Base-by-base conservation (phyloP, 2,888 invertebrate species). In the Andrena flavipes region DNA sequence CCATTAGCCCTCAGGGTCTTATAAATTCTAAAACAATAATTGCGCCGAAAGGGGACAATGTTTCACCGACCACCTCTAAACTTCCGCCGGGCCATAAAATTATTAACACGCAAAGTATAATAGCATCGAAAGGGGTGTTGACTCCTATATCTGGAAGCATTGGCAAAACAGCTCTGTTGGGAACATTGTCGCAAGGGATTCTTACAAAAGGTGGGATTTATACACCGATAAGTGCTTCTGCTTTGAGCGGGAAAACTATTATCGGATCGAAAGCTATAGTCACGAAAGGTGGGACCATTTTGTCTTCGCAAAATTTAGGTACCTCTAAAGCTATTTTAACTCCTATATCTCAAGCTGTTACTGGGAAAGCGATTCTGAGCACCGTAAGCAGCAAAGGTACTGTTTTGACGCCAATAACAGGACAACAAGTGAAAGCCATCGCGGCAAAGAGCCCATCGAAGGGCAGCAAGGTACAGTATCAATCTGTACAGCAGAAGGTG, bases 81-180 rank as follows among this genome's bases (percentile, higher is more conserved):
- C 93, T 95, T 6, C 88, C 94, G 62, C 94, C 94, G 78, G 89
- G 89, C 69, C 93, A 93, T 77, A 93, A 93, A 63, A 90, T 94
- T 3, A 88, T 93, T 16, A 93, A 92, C 35, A 91, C 92, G 0
- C 94, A 93, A 75, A 91, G 92, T 48, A 90, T 93, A 75, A 90
- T 93, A 64, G 89, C 93, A 8, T 91, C 93, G 6, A 93, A 93
- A 84, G 92, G 93, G 13, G 92, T 94, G 48, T 71, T 93, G 6
- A 95, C 95, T 72, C 95, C 95, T 10, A 94, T 95, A 69, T 79
- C 91, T 60, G 90, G 90, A 54, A 77, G 88, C 23, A 86, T 91
- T 4, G 76, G 86, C 1, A 92, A 92, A 72, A 85, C 91, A 2
- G 82, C 89, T 4, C 48, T 92, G 20, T 56, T 92, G 7, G 88